These are phyloP conservation scores for Himalopsyche anomala DNA, from an alignment of 2,888 invertebrate genomes.

Conservation along the genomic window DNA sequence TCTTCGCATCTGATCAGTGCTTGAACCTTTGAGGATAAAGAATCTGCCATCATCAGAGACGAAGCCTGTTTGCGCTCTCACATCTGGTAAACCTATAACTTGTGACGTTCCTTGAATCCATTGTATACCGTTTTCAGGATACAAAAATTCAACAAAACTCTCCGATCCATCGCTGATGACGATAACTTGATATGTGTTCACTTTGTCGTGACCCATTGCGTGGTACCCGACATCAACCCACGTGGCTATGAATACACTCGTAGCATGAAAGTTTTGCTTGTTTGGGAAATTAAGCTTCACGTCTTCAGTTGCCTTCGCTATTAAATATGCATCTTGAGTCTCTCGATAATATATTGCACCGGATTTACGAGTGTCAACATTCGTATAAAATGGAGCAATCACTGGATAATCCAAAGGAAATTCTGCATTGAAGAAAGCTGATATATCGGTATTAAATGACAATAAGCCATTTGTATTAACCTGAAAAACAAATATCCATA, in stretches of 20 bases:
- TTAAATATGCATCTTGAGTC: conserved; percentile 78
- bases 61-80: conserved; percentile 95
- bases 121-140: conserved; percentile 91
- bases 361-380: conserved; percentile 87
- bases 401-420: conserved; percentile 93
- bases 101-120: conserved; percentile 92
- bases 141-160: conserved; percentile 91
- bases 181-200: conserved; percentile 90
- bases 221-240: conserved; percentile 93
- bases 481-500: conserved; percentile 74
- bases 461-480: conserved; percentile 94
- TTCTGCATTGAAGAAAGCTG: conserved; percentile 90
- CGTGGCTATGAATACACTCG: conserved; percentile 89
- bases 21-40: conserved; percentile 89
- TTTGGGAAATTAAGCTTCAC: conserved; percentile 86
- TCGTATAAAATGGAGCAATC: conserved; percentile 93
- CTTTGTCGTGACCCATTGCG: conserved; percentile 80
- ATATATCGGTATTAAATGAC: conserved; percentile 92
- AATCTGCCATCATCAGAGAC: conserved; percentile 88
- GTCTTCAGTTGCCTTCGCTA: conserved; percentile 82
- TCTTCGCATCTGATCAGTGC: conserved; percentile 90
- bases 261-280: conserved; percentile 84
- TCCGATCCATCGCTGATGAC: conserved; percentile 84
- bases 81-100: conserved; percentile 88
- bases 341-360: conserved; percentile 87